phyloP scores from a whole-genome alignment of 1,140 invertebrate genomes.

The Tenebrio molitor region DNA sequence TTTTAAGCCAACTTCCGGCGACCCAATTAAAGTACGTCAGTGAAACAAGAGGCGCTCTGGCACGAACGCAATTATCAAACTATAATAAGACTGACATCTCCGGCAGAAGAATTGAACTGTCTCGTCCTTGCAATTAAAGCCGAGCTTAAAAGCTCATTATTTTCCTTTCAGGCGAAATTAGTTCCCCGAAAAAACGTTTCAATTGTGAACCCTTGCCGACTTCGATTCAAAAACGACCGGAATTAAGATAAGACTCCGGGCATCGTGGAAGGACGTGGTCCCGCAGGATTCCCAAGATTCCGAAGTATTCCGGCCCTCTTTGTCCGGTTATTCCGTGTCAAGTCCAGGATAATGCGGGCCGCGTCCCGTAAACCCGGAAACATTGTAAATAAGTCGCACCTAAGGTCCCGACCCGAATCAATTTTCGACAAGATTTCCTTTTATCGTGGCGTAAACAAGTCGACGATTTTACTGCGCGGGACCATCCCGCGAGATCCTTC shows the following conservation, averaged over 20 bases:
- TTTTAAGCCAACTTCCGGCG: too few relatives aligned
- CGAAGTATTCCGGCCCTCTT: conserved; percentile 24
- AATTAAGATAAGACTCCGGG: conserved; percentile 19
- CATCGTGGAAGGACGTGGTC: conserved; percentile 14
- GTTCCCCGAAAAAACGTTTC: conserved; percentile 11
- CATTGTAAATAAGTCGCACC: conserved; percentile 31
- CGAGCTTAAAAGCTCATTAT: conserved; percentile 37
- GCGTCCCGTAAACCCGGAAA: conserved; percentile 2
- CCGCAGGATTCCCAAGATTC: conserved; percentile 15
- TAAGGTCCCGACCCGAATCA: conserved; percentile 3
- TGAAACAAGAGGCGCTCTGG: neutral
- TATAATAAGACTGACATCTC: conserved; percentile 17
- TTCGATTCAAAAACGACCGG: neutral
- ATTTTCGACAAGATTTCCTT: neutral
- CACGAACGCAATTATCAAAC: conserved; percentile 23
- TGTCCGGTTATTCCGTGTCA: conserved; percentile 26
- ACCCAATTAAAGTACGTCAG: neutral
- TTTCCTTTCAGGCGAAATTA: conserved; percentile 22
- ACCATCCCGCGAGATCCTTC: neutral
- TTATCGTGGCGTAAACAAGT: neutral
- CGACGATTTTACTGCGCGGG: neutral
- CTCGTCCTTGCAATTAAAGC: conserved; percentile 12
- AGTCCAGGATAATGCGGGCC: conserved; percentile 31
- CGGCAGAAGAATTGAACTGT: conserved; percentile 17
- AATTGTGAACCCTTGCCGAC: neutral